phyloP scores from a whole-genome alignment of 2,888 invertebrate genomes.

The Lycophotia porphyrea region DNA sequence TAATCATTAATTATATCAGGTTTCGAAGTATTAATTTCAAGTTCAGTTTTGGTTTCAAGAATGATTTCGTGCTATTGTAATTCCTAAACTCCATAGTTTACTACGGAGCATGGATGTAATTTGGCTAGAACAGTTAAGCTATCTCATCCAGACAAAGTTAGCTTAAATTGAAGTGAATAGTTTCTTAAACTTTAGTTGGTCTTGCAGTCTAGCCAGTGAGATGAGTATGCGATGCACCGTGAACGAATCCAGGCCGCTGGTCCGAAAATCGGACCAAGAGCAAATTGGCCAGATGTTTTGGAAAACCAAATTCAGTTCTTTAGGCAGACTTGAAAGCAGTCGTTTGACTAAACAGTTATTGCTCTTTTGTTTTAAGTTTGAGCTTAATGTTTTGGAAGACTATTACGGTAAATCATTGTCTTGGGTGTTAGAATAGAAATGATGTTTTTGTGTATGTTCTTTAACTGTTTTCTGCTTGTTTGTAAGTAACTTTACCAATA shows the following conservation, averaged over 20 bases:
- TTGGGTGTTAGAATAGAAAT: constrained; percentile 16
- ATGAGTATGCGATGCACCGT: constrained; percentile 41
- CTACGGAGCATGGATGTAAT: constrained; percentile 15
- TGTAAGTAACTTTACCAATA: constrained; percentile 10
- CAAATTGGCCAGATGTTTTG: constrained; percentile 40
- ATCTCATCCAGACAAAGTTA: constrained; percentile 42
- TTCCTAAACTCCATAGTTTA: constrained; percentile 1
- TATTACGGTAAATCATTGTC: constrained; percentile 43
- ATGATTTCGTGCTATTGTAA: constrained; percentile 5
- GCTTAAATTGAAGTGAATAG: constrained; percentile 56
- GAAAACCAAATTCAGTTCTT: constrained; percentile 20
- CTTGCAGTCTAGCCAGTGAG: constrained; percentile 36
- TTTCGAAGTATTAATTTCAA: constrained; percentile 7
- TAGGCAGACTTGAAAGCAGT: constrained; percentile 21
- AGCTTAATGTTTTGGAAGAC: constrained; percentile 38
- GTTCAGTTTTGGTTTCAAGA: neutral
- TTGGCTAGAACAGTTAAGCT: constrained; percentile 26
- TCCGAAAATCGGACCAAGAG: constrained; percentile 28
- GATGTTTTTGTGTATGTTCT: constrained; percentile 41
- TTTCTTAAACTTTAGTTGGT: constrained; percentile 53
- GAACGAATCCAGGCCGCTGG: constrained; percentile 32
- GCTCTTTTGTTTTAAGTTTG: constrained; percentile 44
- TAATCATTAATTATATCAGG: constrained; percentile 17
- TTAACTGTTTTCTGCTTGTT: constrained; percentile 21
- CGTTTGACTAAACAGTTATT: constrained; percentile 45